These are phyloP conservation scores for Euwallacea similis DNA, from an alignment of 1,140 invertebrate genomes.

Conservation along the genomic window DNA sequence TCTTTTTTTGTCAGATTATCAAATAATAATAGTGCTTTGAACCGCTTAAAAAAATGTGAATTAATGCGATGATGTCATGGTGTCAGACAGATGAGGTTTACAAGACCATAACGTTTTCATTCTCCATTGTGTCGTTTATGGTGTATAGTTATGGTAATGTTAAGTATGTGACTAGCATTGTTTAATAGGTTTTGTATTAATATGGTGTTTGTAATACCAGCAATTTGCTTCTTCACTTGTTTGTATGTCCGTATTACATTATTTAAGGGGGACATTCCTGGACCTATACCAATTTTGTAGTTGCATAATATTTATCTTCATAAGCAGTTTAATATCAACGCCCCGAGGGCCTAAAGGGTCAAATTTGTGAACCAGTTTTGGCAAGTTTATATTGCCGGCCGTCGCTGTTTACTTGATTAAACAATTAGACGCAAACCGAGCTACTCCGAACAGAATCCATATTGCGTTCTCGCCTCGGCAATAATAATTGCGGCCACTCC, in stretches of 20 bases:
- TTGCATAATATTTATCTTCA: conserved; percentile 11
- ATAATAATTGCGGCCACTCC: not conserved
- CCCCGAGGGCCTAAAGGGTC: conserved; percentile 15
- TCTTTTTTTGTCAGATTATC: not conserved
- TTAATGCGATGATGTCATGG: not conserved
- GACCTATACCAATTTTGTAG: too few species aligned
- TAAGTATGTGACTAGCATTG: conserved; percentile 7
- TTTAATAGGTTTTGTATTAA: conserved; percentile 8
- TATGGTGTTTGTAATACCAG: not conserved
- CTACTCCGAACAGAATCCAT: conserved; percentile 17
- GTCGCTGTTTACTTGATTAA: conserved; percentile 30
- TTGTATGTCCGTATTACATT: too few species aligned
- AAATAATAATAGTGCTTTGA: not conserved
- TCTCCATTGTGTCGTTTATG: conserved; percentile 16
- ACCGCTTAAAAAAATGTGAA: not conserved
- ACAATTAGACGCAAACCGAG: conserved; percentile 25
- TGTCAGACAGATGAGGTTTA: not conserved
- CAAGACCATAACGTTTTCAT: not conserved
- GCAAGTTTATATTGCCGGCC: conserved; percentile 28
- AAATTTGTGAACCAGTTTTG: conserved; percentile 22
- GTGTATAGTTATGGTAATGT: conserved; percentile 16
- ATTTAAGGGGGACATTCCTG: too few species aligned
- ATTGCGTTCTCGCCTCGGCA: conserved; percentile 1
- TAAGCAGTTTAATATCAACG: conserved; percentile 19
- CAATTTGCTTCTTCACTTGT: not conserved